Conservation (phyloP, 2,888 invertebrate genomes). For the Drosophila yooni region DNA sequence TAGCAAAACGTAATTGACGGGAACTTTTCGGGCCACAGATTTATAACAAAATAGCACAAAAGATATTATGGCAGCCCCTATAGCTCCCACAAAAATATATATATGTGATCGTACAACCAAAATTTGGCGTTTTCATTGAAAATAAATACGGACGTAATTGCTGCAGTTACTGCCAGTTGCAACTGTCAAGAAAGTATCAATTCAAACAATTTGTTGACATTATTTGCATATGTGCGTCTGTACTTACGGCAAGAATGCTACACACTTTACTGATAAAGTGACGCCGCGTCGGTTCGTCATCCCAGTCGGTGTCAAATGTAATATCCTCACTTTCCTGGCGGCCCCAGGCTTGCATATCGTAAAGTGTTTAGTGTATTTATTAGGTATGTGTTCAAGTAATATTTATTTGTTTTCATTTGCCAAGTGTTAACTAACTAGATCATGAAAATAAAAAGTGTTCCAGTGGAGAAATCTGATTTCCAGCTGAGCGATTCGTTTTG, state of each 20-base stretch:
- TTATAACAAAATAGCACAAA: constrained; percentile 14
- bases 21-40: constrained; percentile 16
- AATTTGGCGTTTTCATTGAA: not conserved
- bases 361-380: accelerated
- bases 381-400: not conserved
- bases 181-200: not conserved
- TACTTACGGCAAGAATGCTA: constrained; percentile 38
- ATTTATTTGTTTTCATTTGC: not conserved
- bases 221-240: not conserved
- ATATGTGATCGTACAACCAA: not conserved
- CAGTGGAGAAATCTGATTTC: not conserved
- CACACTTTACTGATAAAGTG: constrained; percentile 40
- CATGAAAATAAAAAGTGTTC: not conserved
- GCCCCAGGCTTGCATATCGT: constrained; percentile 7
- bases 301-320: constrained; percentile 6
- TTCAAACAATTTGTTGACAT: too few relatives aligned
- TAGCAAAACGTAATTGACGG: constrained; percentile 45
- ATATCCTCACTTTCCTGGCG: not conserved
- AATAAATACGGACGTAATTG: not conserved
- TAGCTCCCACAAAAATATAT: not conserved
- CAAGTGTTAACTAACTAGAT: not conserved
- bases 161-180: constrained; percentile 29
- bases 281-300: constrained; percentile 12
- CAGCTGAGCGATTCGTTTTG: not conserved
- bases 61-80: not conserved